Conservation (phyloP, 2,797 vertebrate genomes). For the Spondyliosoma cantharus region DNA sequence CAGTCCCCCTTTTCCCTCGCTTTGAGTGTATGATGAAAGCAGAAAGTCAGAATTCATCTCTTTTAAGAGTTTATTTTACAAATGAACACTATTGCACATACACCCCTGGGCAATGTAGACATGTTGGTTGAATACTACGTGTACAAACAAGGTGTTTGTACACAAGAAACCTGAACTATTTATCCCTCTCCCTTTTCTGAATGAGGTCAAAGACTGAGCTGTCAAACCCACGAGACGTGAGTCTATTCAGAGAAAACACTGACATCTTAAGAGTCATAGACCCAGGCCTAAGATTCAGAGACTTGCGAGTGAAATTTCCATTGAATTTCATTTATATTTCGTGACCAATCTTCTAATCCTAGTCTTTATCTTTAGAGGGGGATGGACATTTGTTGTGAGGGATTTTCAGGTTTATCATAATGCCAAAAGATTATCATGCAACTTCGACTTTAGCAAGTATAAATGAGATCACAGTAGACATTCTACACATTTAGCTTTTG, state of each 20-base stretch:
- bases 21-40: constrained; percentile 15
- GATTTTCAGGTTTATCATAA: too few relatives aligned
- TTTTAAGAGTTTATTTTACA: constrained; percentile 19
- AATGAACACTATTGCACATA: background rate
- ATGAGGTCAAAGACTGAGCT: constrained; percentile 25
- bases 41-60: constrained; percentile 17
- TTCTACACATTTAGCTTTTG: too few relatives aligned
- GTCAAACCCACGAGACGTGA: constrained; percentile 15
- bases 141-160: constrained; percentile 25
- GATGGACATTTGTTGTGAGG: background rate
- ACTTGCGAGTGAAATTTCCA: background rate
- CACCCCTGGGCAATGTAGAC: background rate
- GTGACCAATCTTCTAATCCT: background rate
- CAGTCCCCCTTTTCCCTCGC: constrained; percentile 9
- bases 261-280: background rate
- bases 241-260: constrained; percentile 7
- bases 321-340: background rate
- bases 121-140: background rate
- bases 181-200: background rate
- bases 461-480: too few relatives aligned
- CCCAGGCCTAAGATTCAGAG: background rate
- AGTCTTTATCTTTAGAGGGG: background rate
- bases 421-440: too few relatives aligned
- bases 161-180: constrained; percentile 1
- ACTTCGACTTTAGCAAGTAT: too few relatives aligned